These are phyloP conservation scores for Paramacrobiotus metropolitanus DNA, from an alignment of 1,140 invertebrate species.

Conservation along the genomic window DNA sequence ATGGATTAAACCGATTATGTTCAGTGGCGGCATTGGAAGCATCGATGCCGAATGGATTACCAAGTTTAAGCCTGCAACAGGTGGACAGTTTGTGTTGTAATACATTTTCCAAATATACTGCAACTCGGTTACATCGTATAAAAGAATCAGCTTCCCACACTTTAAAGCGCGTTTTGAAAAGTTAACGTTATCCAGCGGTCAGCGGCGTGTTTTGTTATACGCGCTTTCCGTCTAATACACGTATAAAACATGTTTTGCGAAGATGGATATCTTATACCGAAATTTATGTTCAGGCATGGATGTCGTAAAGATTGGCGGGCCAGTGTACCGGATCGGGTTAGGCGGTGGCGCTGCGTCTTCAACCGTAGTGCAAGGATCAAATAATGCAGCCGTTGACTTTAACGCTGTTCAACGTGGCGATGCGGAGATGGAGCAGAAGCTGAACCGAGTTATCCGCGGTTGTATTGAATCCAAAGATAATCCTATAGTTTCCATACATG, in stretches of 20 bases:
- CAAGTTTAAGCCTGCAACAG: slow-evolving; percentile 41
- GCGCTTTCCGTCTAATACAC: neutral
- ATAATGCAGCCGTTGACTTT: slow-evolving; percentile 65
- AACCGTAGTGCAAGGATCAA: slow-evolving; percentile 66
- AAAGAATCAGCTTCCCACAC: no score
- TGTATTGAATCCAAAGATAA: slow-evolving; percentile 63
- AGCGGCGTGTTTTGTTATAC: slow-evolving; percentile 25
- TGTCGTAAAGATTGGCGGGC: slow-evolving; percentile 82
- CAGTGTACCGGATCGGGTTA: slow-evolving; percentile 38
- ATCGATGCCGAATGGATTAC: slow-evolving; percentile 52
- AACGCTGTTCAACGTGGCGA: slow-evolving; percentile 90
- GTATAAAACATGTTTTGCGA: neutral
- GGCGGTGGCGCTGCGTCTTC: slow-evolving; percentile 88
- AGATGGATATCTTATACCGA: neutral
- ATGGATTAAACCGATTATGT: slow-evolving; percentile 97
- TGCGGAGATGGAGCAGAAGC: slow-evolving; percentile 93
- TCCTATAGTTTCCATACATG: slow-evolving; percentile 78
- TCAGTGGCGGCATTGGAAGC: slow-evolving; percentile 76
- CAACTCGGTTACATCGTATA: no score
- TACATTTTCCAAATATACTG: no score
- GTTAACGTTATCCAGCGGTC: no score
- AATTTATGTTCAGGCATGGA: slow-evolving; percentile 35
- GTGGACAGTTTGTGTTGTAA: no score
- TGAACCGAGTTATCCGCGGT: slow-evolving; percentile 72
- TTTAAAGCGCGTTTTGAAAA: no score